Evolutionary conservation across 2,888 invertebrate genomes (phyloP).

Genomic region (Cryptocephalus primarius): DNA sequence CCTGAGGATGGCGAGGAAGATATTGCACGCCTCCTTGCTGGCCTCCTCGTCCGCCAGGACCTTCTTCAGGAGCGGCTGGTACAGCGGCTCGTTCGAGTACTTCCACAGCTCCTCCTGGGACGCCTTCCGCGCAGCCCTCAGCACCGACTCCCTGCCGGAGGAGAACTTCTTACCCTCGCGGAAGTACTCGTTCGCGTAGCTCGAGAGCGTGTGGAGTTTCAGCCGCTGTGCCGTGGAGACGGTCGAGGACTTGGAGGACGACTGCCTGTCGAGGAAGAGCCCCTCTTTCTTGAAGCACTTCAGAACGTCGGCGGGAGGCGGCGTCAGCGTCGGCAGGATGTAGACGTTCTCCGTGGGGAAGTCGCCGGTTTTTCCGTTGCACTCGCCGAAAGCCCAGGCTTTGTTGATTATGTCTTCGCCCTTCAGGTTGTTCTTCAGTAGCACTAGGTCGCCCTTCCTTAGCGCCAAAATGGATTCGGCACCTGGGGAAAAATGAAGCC

Average conservation of each 20-base stretch:
- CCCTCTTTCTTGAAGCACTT: slow-evolving; percentile 53
- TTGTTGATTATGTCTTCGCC: slow-evolving; percentile 65
- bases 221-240: slow-evolving; percentile 40
- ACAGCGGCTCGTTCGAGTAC: slow-evolving; percentile 69
- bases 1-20: slow-evolving; percentile 55
- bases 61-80: slow-evolving; percentile 71
- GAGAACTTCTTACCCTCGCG: slow-evolving; percentile 40
- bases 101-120: slow-evolving; percentile 70
- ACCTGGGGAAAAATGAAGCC: slow-evolving; percentile 25
- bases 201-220: slow-evolving; percentile 71
- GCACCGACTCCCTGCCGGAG: slow-evolving; percentile 50
- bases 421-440: slow-evolving; percentile 59
- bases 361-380: slow-evolving; percentile 62
- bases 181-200: slow-evolving; percentile 77
- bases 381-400: slow-evolving; percentile 62
- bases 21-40: slow-evolving; percentile 56
- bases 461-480: slow-evolving; percentile 48
- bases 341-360: slow-evolving; percentile 82
- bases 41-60: slow-evolving; percentile 58
- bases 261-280: slow-evolving; percentile 16
- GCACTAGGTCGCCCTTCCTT: slow-evolving; percentile 68
- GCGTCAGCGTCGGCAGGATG: slow-evolving; percentile 69
- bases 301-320: slow-evolving; percentile 59
- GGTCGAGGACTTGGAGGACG: not conserved
- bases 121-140: slow-evolving; percentile 53